Evolutionary conservation across 2,797 vertebrate species (phyloP).

Genomic region (Valencia hispanica): DNA sequence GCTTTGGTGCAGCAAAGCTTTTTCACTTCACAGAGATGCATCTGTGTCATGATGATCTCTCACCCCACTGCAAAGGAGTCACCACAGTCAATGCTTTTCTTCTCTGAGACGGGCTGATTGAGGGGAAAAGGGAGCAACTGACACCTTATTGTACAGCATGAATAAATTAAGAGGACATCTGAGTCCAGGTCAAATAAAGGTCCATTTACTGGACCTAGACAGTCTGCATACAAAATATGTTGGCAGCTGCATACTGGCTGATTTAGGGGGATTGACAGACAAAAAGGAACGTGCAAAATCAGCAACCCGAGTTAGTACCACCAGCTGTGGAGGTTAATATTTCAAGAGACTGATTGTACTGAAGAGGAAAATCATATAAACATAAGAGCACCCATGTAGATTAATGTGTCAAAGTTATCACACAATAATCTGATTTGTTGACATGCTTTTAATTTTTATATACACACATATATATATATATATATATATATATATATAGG

Average conservation of each 20-base stretch:
- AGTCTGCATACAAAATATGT: constrained; percentile 58
- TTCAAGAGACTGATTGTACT: constrained; percentile 28
- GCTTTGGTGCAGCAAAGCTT: constrained; percentile 55
- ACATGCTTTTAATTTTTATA: constrained; percentile 43
- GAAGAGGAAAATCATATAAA: constrained; percentile 35
- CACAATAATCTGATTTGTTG: constrained; percentile 46
- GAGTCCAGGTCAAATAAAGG: constrained; percentile 70
- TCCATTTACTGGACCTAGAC: constrained; percentile 65
- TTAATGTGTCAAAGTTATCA: constrained; percentile 23
- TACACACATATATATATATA: too few species aligned
- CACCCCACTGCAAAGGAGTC: constrained; percentile 63
- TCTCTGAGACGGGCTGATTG: constrained; percentile 53
- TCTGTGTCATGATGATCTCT: constrained; percentile 58
- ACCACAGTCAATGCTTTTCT: constrained; percentile 61
- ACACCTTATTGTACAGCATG: constrained; percentile 67
- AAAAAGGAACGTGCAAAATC: constrained; percentile 73
- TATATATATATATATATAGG: too few species aligned
- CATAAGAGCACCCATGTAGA: constrained; percentile 12
- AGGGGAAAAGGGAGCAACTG: constrained; percentile 26
- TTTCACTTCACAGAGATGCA: constrained; percentile 63
- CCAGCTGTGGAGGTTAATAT: constrained; percentile 55
- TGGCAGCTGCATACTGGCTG: constrained; percentile 64
- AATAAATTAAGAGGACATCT: constrained; percentile 69
- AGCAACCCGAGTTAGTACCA: constrained; percentile 51
- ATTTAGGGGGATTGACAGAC: constrained; percentile 72